These are phyloP conservation scores for Drosophila busckii DNA, from an alignment of 1,140 invertebrate species.

Conservation along the genomic window DNA sequence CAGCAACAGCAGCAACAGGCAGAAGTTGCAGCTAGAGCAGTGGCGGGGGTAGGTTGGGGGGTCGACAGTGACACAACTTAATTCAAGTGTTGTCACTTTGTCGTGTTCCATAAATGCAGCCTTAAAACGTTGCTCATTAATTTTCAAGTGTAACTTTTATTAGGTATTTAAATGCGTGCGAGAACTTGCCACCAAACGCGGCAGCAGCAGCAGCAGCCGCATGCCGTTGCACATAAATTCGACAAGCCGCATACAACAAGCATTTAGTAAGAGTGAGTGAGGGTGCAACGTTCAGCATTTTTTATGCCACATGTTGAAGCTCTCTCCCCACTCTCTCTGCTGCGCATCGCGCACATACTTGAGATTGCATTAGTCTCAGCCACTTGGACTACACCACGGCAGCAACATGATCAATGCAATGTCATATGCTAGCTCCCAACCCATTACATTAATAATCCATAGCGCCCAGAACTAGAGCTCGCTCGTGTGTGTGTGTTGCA, in stretches of 20 bases:
- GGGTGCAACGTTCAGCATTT: conserved; percentile 8
- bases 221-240: conserved; percentile 71
- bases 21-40: background rate
- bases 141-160: conserved; percentile 78
- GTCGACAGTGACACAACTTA: conserved; percentile 50
- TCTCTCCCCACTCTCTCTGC: background rate
- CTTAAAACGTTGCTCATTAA: conserved; percentile 72
- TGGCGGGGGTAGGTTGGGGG: background rate
- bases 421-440: conserved; percentile 63
- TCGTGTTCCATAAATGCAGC: conserved; percentile 65
- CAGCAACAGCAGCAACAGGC: conserved; percentile 12
- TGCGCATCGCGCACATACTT: conserved; percentile 63
- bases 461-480: conserved; percentile 15
- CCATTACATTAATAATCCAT: conserved; percentile 76
- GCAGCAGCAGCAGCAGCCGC: conserved; percentile 1
- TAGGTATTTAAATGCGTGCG: conserved; percentile 75
- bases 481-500: conserved; percentile 34
- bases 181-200: conserved; percentile 59
- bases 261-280: conserved; percentile 15
- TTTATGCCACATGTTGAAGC: conserved; percentile 65
- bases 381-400: conserved; percentile 16
- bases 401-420: conserved; percentile 66
- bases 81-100: conserved; percentile 77
- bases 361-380: conserved; percentile 70
- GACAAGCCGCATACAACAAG: conserved; percentile 38